Evolutionary conservation across 2,888 invertebrate species (phyloP).

Genomic region (Watsonalla cultraria): DNA sequence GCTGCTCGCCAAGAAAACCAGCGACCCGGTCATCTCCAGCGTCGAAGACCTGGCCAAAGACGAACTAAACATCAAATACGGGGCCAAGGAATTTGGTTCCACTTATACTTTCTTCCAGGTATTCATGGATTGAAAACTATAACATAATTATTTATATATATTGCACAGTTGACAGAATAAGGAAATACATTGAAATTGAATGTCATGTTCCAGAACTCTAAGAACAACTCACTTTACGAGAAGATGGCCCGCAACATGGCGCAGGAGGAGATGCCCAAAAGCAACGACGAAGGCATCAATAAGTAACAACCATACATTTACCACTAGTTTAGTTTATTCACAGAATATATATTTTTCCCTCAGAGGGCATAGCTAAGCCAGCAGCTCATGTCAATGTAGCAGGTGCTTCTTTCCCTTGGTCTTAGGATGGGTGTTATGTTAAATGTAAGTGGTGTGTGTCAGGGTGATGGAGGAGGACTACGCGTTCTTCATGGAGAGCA

Average conservation of each 20-base stretch:
- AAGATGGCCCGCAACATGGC: conserved; percentile 89
- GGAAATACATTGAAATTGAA: no score
- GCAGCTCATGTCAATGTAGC: background rate
- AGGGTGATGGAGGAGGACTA: conserved; percentile 70
- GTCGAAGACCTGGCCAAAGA: conserved; percentile 90
- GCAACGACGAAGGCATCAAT: conserved; percentile 81
- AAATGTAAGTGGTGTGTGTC: background rate
- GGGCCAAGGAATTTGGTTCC: conserved; percentile 90
- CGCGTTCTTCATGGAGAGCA: conserved; percentile 94
- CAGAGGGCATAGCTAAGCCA: background rate
- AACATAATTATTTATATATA: background rate
- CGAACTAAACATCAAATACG: conserved; percentile 89
- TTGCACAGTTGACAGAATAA: no score
- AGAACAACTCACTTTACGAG: conserved; percentile 81
- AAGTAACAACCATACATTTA: conserved; percentile 41
- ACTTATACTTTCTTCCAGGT: conserved; percentile 94
- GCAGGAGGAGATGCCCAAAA: conserved; percentile 71
- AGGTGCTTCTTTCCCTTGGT: no score
- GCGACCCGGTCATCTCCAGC: conserved; percentile 82
- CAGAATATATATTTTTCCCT: background rate
- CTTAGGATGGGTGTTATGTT: background rate
- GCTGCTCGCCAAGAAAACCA: conserved; percentile 88
- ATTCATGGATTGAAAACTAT: conserved; percentile 26
- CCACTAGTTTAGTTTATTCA: no score
- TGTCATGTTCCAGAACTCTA: conserved; percentile 79